Base-by-base conservation (phyloP, 2,888 invertebrate species). In the Ophioninae sp. region DNA sequence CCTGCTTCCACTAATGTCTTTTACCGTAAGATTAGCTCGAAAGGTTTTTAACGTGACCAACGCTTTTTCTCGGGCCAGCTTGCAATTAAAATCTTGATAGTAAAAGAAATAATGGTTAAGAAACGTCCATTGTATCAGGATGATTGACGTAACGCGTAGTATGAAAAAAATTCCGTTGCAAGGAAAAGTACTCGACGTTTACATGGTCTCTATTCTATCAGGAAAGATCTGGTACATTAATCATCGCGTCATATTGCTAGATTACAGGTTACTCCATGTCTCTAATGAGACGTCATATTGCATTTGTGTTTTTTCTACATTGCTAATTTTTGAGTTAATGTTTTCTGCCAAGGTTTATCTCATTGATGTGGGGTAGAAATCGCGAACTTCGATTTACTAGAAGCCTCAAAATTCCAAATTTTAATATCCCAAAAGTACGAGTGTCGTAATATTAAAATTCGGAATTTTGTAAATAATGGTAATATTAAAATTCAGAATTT, bases 241-340 rank as follows among this genome's bases (percentile, higher is more conserved):
- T 79, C 78, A 79, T 37, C 57, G 78, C 57, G 78, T 79, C 70
- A 79, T 69, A 20, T 10, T 70, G 37, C 30, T 56, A 17, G 64
- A 44, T 37, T 79, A 68, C 41, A n/a, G 61, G 23, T 72, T 39
- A 72, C 72, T 23, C 20, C 41, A 30, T 41, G 21, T 23, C 41
- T 61, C 59, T 61, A 30, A 30, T 30, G 2, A 30, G 61, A 61
- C 68, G 68, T 77, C 76, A 50, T 61, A 73, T 61, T 41, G 23
- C 65, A 50, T 50, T 61, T 72, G 50, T 62, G 59, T 56, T 37
- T 56, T 79, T 79, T 79, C 65, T 57, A 56, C 56, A 2, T 78
- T 70, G 64, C 41, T 41, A 61, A 72, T 61, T 17, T 23, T 17
- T 72, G 61, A 41, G 21, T 41, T 21, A 61, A 21, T 72, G 17